A percentile compares a stretch with the other conserved stretches of the same genome.
Conservation (phyloP, 2,888 invertebrate genomes). For the Andrena haemorrhoa region DNA sequence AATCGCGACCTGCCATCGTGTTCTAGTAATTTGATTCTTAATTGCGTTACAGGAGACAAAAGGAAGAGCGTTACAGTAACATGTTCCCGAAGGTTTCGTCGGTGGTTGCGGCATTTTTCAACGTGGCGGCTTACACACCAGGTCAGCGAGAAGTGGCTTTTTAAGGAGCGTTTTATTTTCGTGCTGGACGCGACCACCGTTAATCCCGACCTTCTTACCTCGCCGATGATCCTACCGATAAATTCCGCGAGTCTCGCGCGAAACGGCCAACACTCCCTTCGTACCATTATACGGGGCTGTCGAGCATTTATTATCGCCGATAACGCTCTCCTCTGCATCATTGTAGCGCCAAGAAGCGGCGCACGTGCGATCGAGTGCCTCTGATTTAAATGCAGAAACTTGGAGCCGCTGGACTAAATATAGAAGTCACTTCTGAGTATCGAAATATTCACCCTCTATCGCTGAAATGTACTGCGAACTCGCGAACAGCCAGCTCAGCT, state of each 20-base stretch:
- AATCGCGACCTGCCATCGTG: constrained; percentile 16
- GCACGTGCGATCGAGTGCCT: constrained; percentile 44
- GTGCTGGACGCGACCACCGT: constrained; percentile 73
- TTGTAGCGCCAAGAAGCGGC: constrained; percentile 27
- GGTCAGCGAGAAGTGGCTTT: constrained; percentile 66
- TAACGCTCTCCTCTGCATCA: constrained; percentile 45
- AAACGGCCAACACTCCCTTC: constrained; percentile 52
- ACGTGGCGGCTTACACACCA: constrained; percentile 55
- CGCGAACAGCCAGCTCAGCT: background rate
- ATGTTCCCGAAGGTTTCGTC: constrained; percentile 60
- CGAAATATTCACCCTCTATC: background rate
- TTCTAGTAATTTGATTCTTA: constrained; percentile 39
- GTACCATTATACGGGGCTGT: constrained; percentile 58
- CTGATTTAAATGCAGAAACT: background rate
- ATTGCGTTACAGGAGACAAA: constrained; percentile 28
- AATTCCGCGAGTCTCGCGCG: constrained; percentile 67
- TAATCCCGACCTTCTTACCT: constrained; percentile 74
- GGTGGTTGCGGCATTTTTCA: constrained; percentile 64
- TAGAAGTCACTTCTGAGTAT: background rate
- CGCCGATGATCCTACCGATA: constrained; percentile 71
- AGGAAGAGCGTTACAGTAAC: constrained; percentile 24
- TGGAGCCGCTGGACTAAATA: constrained; percentile 11
- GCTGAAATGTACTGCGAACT: background rate
- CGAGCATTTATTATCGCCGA: constrained; percentile 70
- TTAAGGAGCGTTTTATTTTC: constrained; percentile 74